Base-by-base conservation (phyloP, 2,888 invertebrate species). In the Autographa pulchrina region DNA sequence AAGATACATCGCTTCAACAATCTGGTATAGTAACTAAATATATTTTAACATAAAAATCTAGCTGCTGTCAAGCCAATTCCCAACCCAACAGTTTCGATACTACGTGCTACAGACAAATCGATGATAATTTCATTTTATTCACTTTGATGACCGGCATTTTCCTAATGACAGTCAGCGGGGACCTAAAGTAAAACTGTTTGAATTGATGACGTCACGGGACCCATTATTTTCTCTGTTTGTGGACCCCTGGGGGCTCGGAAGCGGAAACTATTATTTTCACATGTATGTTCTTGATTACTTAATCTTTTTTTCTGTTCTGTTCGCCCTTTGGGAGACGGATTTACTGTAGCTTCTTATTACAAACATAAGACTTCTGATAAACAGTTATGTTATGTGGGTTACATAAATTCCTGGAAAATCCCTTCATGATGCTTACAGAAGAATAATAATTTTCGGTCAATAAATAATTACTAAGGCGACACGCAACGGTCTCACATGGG, bases 111-210 rank as follows among this genome's bases (percentile, higher is more conserved):
- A 7, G 5, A 77, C 56, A 69, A 77, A 77, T 66, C 35, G 69
- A 74, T 69, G 58, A 25, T 32, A 58, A 13, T n/a, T 38, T 0
- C n/a, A 61, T 78, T 76, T 68, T 68, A 74, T 58, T n/a, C 65
- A 31, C 41, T 25, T n/a, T 63, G 59, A 78, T 68, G 73, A 43
- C 78, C 13, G 18, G 14, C 56, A 68, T 78, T 68, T 25, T 64
- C 43, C 35, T 65, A 73, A 76, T 58, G 68, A 68, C 48, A 52
- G 32, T 7, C 14, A 3, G 11, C n/a, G 20, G 52, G 38, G 63
- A 65, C 64, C 38, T 62, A 63, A 68, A 68, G 58, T 62, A 7
- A 48, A 68, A 73, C 60, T 18, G 25, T 67, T 65, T 65, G 58
- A n/a, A 66, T 18, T 9, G 35, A 35, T 31, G 31, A 59, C 25